Evolutionary conservation across 1,140 invertebrate genomes (phyloP).

Genomic region (Drosophila kohkoa): DNA sequence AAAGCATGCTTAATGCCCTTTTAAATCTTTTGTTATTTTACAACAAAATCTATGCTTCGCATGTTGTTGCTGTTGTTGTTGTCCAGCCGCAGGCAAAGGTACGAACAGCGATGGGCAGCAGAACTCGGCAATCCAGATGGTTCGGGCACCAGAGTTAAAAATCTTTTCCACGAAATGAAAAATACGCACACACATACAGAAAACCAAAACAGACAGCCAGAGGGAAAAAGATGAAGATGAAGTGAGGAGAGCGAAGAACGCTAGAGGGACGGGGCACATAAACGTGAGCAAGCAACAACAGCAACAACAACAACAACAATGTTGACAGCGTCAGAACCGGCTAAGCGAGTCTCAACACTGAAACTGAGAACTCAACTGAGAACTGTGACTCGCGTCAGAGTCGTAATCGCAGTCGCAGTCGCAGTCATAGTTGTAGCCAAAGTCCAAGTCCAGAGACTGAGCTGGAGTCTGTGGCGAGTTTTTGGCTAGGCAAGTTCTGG

Average conservation of each 20-base stretch:
- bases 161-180: slow-evolving; percentile 83
- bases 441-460: slow-evolving; percentile 5
- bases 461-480: slow-evolving; percentile 13
- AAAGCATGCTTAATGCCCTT: slow-evolving; percentile 79
- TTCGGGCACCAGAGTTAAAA: slow-evolving; percentile 77
- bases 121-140: slow-evolving; percentile 70
- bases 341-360: slow-evolving; percentile 68
- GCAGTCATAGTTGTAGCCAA: slow-evolving; percentile 23
- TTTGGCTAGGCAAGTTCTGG: slow-evolving; percentile 14
- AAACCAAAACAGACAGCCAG: slow-evolving; percentile 15
- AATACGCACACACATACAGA: slow-evolving; percentile 57
- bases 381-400: slow-evolving; percentile 40
- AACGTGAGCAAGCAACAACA: slow-evolving; percentile 62
- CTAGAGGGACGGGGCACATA: slow-evolving; percentile 37
- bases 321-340: slow-evolving; percentile 62
- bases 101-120: slow-evolving; percentile 51
- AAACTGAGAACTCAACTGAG: slow-evolving; percentile 31
- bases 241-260: slow-evolving; percentile 1
- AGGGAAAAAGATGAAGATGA: slow-evolving; percentile 39
- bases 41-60: slow-evolving; percentile 71
- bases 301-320: slow-evolving; percentile 57
- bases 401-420: slow-evolving; percentile 4
- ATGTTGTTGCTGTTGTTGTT: slow-evolving; percentile 36
- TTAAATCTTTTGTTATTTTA: slow-evolving; percentile 83
- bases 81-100: slow-evolving; percentile 58